Evolutionary conservation across 2,113 vertebrate genomes (phyloP).

Genomic region (Pelobates fuscus): DNA sequence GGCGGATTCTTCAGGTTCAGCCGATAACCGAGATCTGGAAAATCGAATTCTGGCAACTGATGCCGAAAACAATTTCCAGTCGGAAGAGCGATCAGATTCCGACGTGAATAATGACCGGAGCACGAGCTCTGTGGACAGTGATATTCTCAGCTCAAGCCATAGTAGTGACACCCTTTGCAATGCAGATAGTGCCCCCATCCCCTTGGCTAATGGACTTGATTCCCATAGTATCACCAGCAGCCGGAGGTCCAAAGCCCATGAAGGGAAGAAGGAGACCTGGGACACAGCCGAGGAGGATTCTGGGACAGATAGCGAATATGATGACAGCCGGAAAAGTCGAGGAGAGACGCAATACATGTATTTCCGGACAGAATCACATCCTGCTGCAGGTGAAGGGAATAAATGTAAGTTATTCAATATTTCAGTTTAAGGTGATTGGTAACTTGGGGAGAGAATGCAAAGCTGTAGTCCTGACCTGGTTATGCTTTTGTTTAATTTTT

Average conservation of each 20-base stretch:
- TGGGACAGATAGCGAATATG: constrained; percentile 95
- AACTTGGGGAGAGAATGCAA: background rate
- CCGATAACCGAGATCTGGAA: constrained; percentile 86
- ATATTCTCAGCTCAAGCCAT: constrained; percentile 97
- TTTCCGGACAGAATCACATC: constrained; percentile 85
- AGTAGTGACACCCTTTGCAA: constrained; percentile 98
- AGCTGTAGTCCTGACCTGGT: too few species aligned
- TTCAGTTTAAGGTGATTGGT: background rate
- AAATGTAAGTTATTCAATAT: constrained; percentile 79
- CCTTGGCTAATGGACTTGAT: constrained; percentile 92
- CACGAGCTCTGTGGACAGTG: constrained; percentile 97
- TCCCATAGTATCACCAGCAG: constrained; percentile 97
- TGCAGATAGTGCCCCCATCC: constrained; percentile 84
- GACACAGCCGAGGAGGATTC: constrained; percentile 97
- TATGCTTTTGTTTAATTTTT: too few species aligned
- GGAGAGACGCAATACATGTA: constrained; percentile 85
- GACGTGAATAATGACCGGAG: constrained; percentile 97
- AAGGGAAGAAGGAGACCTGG: constrained; percentile 97
- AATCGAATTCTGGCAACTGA: constrained; percentile 85
- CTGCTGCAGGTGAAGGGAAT: constrained; percentile 76
- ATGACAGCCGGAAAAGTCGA: constrained; percentile 94
- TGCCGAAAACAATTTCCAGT: constrained; percentile 81
- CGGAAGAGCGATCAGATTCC: constrained; percentile 92
- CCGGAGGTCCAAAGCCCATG: constrained; percentile 92
- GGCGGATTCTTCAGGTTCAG: constrained; percentile 78